Conservation (phyloP, 2,113 vertebrate species). For the Daubentonia madagascariensis region DNA sequence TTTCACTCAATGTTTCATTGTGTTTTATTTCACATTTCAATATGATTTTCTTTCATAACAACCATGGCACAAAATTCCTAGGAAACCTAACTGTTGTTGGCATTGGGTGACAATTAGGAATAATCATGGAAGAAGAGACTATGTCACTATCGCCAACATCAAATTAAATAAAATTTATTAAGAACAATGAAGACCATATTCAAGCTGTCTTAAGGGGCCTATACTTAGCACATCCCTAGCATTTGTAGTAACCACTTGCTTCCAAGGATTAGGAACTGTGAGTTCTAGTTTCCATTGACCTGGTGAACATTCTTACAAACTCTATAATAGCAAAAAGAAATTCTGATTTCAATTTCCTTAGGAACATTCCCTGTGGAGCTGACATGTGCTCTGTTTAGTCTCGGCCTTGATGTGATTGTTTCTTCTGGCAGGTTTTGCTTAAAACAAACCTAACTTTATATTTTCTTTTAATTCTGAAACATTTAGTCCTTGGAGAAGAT, state of each 20-base stretch:
- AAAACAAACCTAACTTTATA: conserved; percentile 35
- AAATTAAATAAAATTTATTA: neutral
- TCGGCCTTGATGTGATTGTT: conserved; percentile 37
- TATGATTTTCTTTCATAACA: neutral
- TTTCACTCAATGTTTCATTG: neutral
- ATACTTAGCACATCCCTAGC: neutral
- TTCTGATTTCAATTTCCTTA: conserved; percentile 50
- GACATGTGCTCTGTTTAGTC: conserved; percentile 65
- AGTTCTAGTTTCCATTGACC: neutral
- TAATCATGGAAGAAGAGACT: neutral
- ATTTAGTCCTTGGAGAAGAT: conserved; percentile 10
- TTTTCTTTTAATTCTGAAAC: conserved; percentile 63
- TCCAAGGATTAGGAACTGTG: neutral
- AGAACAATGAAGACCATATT: neutral
- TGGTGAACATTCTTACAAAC: conserved; percentile 17
- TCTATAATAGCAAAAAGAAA: conserved; percentile 27
- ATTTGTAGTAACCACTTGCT: neutral
- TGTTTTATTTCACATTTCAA: neutral
- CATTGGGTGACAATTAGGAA: neutral
- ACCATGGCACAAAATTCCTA: neutral
- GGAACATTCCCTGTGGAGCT: conserved; percentile 53
- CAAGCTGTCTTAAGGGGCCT: neutral
- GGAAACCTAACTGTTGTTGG: neutral
- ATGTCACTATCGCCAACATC: neutral
- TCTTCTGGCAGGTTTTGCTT: conserved; percentile 58